Conservation (phyloP, 2,888 invertebrate genomes). For the Oasisia sp. region DNA sequence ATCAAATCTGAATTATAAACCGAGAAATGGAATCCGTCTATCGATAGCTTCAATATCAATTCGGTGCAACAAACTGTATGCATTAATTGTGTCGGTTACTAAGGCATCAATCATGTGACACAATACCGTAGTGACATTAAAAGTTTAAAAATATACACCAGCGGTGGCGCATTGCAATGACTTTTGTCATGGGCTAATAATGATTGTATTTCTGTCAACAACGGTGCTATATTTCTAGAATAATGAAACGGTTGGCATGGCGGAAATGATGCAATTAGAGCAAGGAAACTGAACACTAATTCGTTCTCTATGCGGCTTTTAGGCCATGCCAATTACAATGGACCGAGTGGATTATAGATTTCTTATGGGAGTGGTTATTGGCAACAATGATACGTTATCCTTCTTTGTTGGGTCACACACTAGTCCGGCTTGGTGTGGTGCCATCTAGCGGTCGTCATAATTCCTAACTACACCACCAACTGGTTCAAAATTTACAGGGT, state of each 20-base stretch:
- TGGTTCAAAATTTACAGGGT: too few relatives aligned
- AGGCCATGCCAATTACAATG: not conserved
- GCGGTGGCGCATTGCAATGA: not conserved
- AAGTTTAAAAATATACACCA: not conserved
- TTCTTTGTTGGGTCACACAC: not conserved
- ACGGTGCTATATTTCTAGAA: not conserved
- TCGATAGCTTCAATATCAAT: slow-evolving; percentile 7
- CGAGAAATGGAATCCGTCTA: not conserved
- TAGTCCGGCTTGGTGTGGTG: not conserved
- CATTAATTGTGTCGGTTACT: not conserved
- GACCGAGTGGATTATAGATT: not conserved
- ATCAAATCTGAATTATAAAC: not conserved
- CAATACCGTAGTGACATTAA: not conserved
- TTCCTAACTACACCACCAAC: too few relatives aligned
- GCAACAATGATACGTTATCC: not conserved
- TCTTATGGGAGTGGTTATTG: not conserved
- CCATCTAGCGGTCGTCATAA: not conserved
- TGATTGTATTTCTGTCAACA: not conserved
- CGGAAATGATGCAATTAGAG: not conserved
- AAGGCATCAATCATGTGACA: not conserved
- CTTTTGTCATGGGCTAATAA: not conserved
- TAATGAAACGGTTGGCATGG: not conserved
- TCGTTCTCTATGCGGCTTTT: not conserved
- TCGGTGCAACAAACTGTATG: not conserved
- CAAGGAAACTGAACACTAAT: not conserved